Evolutionary conservation across 2,888 invertebrate genomes (phyloP).

Genomic region (Drosophila cyrtoloma): DNA sequence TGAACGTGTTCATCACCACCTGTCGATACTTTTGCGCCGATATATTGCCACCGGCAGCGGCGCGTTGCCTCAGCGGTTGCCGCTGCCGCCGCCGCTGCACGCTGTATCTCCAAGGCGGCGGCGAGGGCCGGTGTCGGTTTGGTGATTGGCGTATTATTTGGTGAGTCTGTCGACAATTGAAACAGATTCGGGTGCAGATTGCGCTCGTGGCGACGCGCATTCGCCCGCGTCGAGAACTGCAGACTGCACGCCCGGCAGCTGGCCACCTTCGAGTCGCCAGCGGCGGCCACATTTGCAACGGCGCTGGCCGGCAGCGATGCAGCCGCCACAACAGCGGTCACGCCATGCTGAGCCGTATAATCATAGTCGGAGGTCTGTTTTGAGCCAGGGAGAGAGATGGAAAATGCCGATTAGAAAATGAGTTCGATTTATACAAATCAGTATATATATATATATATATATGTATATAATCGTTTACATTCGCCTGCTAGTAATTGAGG

Average conservation of each 20-base stretch:
- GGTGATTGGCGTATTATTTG: conserved; percentile 76
- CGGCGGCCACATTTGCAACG: conserved; percentile 73
- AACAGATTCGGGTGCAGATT: conserved; percentile 85
- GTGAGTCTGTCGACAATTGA: conserved; percentile 70
- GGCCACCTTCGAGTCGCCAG: conserved; percentile 81
- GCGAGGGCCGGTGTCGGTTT: conserved; percentile 81
- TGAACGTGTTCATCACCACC: conserved; percentile 80
- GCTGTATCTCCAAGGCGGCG: conserved; percentile 81
- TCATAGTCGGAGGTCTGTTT: conserved; percentile 70
- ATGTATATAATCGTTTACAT: neutral
- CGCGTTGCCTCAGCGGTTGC: conserved; percentile 74
- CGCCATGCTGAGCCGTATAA: conserved; percentile 68
- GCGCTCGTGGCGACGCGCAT: conserved; percentile 85
- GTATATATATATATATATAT: neutral
- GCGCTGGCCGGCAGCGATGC: conserved; percentile 66
- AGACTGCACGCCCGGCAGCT: conserved; percentile 85
- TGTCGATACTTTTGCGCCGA: conserved; percentile 80
- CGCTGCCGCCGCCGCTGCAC: conserved; percentile 74
- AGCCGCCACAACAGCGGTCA: conserved; percentile 67
- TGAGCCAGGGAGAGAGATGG: neutral
- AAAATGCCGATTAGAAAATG: conserved; percentile 20
- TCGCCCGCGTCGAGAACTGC: conserved; percentile 85
- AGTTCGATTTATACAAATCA: neutral
- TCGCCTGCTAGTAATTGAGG: neutral
- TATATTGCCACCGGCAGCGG: conserved; percentile 72